Evolutionary conservation across 2,113 vertebrate species (phyloP), one percentile per base, ranked within the genome.

Genomic region (Bubo blakistoni): DNA sequence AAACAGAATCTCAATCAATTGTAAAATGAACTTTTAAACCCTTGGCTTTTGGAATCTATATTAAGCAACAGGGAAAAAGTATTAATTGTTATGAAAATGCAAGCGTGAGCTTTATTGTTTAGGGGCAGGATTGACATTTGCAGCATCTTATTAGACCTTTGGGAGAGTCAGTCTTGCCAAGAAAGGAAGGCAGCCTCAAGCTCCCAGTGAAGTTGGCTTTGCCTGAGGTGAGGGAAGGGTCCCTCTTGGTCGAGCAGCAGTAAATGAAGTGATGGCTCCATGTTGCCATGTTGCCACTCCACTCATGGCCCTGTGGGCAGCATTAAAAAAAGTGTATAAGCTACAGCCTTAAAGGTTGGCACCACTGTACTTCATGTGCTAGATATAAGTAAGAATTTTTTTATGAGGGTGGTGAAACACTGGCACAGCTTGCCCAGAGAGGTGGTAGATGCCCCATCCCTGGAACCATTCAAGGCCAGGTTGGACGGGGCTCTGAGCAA

Each of bases 341-440:
- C 16, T 4, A 0, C 29, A 80, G 32, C 61, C 24, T 26, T 13
- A 2, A 17, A 10, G 26, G 24, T 0, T 38, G 72, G 71, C 66
- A 21, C 15, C 6, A 0, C 2, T 1, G 32, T 8, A 0, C 36
- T 46, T 32, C 11, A 0, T 18, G 7, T 65, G 12, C 6, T 34
- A 19, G 22, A 8, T 13, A 8, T 12, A 1, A 52, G 44, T 14
- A 52, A 47, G 20, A 21, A 47, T 9, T 21, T 47, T 47, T 47
- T 47, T 20, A 46, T 47, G 20, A 47, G 46, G 20, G 10, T 47
- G 46, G 46, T 47, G 46, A 47, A 47, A 20, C 46, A 47, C 10
- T 47, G 46, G 46, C 18, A 47, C 20, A 21, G 46, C 20, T 47
- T 47, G 46, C 46, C 20, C 46, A 47, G 46, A 47, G 46, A 4